Percentiles rank a stretch among this genome's conserved stretches.
Conservation (phyloP, 2,888 invertebrate genomes). For the Apamea monoglypha region DNA sequence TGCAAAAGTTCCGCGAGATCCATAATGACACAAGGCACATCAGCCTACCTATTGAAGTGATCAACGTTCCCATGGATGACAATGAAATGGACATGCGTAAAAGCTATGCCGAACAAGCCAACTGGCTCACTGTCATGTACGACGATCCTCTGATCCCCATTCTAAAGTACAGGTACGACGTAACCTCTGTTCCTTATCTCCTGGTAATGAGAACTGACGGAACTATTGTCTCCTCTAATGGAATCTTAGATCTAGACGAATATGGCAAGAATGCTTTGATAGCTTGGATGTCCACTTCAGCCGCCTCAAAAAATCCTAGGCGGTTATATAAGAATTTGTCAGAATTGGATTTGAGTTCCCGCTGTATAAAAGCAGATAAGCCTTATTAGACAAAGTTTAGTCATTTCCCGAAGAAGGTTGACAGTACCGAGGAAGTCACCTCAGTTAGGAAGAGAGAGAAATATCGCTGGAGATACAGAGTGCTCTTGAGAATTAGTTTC, state of each 20-base stretch:
- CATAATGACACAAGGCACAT: slow-evolving; percentile 80
- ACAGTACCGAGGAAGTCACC: neutral
- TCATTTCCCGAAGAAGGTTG: neutral
- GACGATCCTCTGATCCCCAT: slow-evolving; percentile 76
- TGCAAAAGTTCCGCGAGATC: slow-evolving; percentile 79
- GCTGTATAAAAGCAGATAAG: no score
- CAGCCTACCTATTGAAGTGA: slow-evolving; percentile 84
- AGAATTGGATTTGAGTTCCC: slow-evolving; percentile 74
- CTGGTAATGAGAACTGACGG: slow-evolving; percentile 77
- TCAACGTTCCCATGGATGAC: slow-evolving; percentile 82
- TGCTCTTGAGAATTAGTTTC: neutral
- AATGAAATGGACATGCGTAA: slow-evolving; percentile 71
- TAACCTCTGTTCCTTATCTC: slow-evolving; percentile 80
- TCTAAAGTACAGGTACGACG: slow-evolving; percentile 78
- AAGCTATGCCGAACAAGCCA: slow-evolving; percentile 79
- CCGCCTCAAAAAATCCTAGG: slow-evolving; percentile 66
- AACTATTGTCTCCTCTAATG: slow-evolving; percentile 77
- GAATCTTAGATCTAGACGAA: slow-evolving; percentile 78
- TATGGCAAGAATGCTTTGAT: slow-evolving; percentile 84
- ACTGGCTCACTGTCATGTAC: slow-evolving; percentile 84
- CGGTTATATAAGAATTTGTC: slow-evolving; percentile 71
- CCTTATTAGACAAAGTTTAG: no score
- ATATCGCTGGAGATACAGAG: neutral
- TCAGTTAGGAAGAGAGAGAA: neutral
- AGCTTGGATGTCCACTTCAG: slow-evolving; percentile 77